These are phyloP conservation scores for Plecotus auritus DNA, from an alignment of 2,113 vertebrate species.

Conservation along the genomic window DNA sequence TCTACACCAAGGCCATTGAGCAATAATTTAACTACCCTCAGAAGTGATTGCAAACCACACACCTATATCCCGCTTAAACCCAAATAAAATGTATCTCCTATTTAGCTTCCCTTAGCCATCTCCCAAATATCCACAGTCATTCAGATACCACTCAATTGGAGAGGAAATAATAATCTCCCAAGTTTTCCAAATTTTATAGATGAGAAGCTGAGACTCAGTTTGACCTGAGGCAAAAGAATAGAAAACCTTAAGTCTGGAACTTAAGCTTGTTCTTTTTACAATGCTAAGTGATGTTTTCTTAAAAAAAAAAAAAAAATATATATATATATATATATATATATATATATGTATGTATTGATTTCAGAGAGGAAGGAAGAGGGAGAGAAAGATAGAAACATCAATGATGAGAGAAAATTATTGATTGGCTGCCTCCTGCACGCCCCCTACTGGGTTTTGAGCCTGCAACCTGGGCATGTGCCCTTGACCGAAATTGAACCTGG, in stretches of 20 bases:
- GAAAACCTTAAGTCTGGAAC: neutral
- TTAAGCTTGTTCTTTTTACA: neutral
- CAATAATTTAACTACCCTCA: neutral
- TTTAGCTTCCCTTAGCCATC: neutral
- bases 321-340: too few species aligned
- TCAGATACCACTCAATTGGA: neutral
- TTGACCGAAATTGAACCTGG: too few species aligned
- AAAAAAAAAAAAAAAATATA: too few species aligned
- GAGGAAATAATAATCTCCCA: neutral
- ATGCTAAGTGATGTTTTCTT: neutral
- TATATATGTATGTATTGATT: too few species aligned
- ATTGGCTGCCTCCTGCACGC: too few species aligned
- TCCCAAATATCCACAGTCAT: neutral
- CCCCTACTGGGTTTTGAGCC: too few species aligned
- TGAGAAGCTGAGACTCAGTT: neutral
- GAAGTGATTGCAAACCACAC: neutral
- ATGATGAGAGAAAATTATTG: too few species aligned
- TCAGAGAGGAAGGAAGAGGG: too few species aligned
- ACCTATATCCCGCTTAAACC: neutral
- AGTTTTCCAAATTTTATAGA: neutral
- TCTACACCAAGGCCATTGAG: neutral
- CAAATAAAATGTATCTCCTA: neutral
- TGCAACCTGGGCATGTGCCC: too few species aligned
- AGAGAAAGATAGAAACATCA: too few species aligned
- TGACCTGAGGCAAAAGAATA: neutral